Conservation (phyloP, 1,140 invertebrate species). For the Bombus waltoni region DNA sequence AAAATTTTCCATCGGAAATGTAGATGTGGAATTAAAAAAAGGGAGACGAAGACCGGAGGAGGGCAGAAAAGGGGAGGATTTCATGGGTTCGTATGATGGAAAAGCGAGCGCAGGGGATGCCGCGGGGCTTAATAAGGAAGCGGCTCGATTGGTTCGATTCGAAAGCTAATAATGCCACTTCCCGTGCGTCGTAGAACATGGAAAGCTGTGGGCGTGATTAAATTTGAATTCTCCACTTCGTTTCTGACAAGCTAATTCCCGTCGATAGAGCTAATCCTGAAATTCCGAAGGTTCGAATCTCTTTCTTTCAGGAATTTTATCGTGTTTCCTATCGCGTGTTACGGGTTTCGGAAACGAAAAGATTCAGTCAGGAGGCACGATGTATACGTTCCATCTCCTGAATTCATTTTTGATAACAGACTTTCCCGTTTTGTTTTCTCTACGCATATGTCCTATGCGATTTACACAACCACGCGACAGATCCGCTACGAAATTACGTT, state of each 20-base stretch:
- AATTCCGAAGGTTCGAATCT: slow-evolving; percentile 22
- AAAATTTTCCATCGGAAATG: slow-evolving; percentile 31
- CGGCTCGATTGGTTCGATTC: slow-evolving; percentile 76
- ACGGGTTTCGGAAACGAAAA: too few relatives aligned
- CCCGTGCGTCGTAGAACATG: slow-evolving; percentile 56
- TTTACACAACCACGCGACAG: neutral
- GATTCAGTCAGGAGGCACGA: too few relatives aligned
- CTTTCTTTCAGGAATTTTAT: neutral
- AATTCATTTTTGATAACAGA: too few relatives aligned
- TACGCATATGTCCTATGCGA: neutral
- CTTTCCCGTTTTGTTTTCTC: too few relatives aligned
- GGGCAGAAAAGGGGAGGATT: slow-evolving; percentile 2
- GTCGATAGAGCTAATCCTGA: slow-evolving; percentile 60
- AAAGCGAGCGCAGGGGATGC: slow-evolving; percentile 45
- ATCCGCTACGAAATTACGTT: neutral
- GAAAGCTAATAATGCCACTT: slow-evolving; percentile 77
- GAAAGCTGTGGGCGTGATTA: slow-evolving; percentile 66
- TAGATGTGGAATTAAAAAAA: slow-evolving; percentile 17
- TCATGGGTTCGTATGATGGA: slow-evolving; percentile 36
- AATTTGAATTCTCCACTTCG: slow-evolving; percentile 72
- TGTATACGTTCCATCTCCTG: too few relatives aligned
- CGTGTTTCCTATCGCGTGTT: neutral
- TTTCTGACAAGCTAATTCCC: slow-evolving; percentile 58
- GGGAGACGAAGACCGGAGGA: neutral
- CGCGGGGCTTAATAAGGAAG: slow-evolving; percentile 77